A percentile compares a stretch with the other conserved stretches of the same genome.
phyloP scores from a whole-genome alignment of 2,888 invertebrate species.

The Limnephilus lunatus region DNA sequence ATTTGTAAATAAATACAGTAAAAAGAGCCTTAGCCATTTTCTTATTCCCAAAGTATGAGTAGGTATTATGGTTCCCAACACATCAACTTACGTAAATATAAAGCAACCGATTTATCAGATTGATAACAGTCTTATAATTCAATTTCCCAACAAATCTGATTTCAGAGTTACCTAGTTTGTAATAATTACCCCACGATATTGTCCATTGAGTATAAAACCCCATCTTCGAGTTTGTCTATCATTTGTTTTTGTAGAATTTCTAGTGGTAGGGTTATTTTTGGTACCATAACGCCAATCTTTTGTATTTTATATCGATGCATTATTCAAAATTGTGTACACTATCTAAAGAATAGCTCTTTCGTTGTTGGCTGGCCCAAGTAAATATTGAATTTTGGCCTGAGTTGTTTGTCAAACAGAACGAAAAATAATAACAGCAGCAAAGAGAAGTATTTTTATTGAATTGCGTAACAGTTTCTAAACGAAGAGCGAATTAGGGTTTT shows the following conservation, averaged over 20 bases:
- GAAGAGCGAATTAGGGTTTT: constrained; percentile 2
- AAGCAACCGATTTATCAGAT: too few relatives aligned
- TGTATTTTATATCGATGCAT: neutral
- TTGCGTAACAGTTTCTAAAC: neutral
- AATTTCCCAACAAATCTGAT: too few relatives aligned
- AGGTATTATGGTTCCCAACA: too few relatives aligned
- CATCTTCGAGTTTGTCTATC: neutral
- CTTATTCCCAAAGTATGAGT: too few relatives aligned
- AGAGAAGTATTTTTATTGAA: neutral
- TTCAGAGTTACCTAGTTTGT: too few relatives aligned
- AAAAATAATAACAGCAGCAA: neutral
- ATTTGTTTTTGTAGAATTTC: neutral
- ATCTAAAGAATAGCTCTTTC: neutral
- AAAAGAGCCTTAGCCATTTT: too few relatives aligned
- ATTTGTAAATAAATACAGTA: too few relatives aligned
- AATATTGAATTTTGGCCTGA: neutral
- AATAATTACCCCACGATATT: too few relatives aligned
- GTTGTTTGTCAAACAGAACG: neutral
- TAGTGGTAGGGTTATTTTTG: neutral
- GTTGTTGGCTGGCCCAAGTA: neutral
- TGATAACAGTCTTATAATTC: too few relatives aligned
- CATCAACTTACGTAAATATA: too few relatives aligned
- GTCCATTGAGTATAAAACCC: neutral
- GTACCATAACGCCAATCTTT: neutral
- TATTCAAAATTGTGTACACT: neutral